Percentiles rank a stretch among this genome's conserved stretches.
These are phyloP conservation scores for Drosophila takahashii DNA, from an alignment of 1,140 invertebrate genomes.

Conservation along the genomic window DNA sequence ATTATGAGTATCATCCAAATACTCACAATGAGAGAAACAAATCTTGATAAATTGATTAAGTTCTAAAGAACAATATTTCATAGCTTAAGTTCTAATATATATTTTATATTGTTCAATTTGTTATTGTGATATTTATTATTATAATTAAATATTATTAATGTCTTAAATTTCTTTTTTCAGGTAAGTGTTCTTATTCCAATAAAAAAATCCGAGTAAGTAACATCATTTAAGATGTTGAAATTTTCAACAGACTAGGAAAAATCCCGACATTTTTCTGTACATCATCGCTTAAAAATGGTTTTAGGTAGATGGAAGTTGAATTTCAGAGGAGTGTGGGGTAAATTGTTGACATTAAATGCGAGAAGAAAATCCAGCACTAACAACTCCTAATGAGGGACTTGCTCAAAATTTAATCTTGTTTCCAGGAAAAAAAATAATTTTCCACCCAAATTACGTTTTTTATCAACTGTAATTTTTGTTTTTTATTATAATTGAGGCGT, in stretches of 20 bases:
- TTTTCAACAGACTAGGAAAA: too few relatives aligned
- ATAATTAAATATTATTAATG: slow-evolving; percentile 2
- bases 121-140: too few relatives aligned
- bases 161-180: slow-evolving; percentile 27
- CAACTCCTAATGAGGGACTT: slow-evolving; percentile 44
- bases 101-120: too few relatives aligned
- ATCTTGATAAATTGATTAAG: too few relatives aligned
- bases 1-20: too few relatives aligned
- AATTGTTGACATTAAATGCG: slow-evolving; percentile 31
- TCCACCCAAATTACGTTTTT: slow-evolving; percentile 67
- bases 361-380: slow-evolving; percentile 47
- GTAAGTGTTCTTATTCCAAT: slow-evolving; percentile 7
- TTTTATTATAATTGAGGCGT: slow-evolving; percentile 7
- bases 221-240: too few relatives aligned
- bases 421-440: slow-evolving; percentile 29
- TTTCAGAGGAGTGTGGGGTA: neutral
- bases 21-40: too few relatives aligned
- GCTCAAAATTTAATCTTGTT: slow-evolving; percentile 51
- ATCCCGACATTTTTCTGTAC: too few relatives aligned
- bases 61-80: too few relatives aligned
- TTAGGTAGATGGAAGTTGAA: neutral
- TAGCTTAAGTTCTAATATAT: too few relatives aligned
- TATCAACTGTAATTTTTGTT: slow-evolving; percentile 41
- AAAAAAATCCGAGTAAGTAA: slow-evolving; percentile 14
- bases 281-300: too few relatives aligned